These are phyloP conservation scores for Ametastegia equiseti DNA, from an alignment of 2,888 invertebrate species.

Conservation along the genomic window DNA sequence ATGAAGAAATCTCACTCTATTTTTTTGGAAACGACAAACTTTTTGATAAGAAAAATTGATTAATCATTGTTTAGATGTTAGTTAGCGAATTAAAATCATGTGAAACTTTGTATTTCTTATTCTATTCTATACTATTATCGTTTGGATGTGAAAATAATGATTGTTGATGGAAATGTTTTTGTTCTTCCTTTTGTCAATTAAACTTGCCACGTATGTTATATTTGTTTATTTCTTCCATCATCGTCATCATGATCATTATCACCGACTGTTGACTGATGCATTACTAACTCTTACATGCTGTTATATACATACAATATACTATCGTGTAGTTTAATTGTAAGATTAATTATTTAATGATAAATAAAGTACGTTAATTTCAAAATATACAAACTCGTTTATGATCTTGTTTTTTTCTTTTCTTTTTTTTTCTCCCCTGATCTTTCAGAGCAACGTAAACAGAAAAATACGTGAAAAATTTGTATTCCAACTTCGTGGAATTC, in stretches of 20 bases:
- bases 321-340: conserved; percentile 29
- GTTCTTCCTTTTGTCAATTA: conserved; percentile 20
- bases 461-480: neutral
- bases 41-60: neutral
- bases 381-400: neutral
- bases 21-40: neutral
- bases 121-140: neutral
- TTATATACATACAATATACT: neutral
- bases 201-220: neutral
- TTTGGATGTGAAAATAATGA: neutral
- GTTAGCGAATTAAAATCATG: neutral
- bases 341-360: conserved; percentile 25
- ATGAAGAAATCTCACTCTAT: conserved; percentile 21
- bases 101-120: neutral
- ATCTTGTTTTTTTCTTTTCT: neutral
- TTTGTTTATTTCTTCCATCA: neutral
- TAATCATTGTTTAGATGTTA: neutral
- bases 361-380: conserved; percentile 22
- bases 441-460: neutral
- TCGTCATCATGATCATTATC: neutral
- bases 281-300: neutral
- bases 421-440: neutral
- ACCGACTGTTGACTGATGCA: conserved; percentile 15
- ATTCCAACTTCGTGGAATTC: too few species aligned
- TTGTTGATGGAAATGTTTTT: neutral